Evolutionary conservation across 2,888 invertebrate genomes (phyloP).

Genomic region (Drosophila phalerata): DNA sequence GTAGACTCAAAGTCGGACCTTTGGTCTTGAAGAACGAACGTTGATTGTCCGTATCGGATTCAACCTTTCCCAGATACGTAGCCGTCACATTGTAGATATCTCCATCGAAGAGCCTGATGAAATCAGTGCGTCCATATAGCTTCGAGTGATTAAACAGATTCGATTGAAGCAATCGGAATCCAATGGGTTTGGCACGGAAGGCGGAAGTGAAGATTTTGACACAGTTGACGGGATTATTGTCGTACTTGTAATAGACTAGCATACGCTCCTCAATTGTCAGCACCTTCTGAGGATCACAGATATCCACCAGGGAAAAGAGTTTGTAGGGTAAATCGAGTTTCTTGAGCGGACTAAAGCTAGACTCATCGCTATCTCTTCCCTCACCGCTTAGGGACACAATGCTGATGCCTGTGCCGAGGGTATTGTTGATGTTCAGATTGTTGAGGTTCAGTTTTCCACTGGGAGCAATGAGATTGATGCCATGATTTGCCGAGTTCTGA

Average conservation of each 20-base stretch:
- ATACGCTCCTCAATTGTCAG: constrained; percentile 95
- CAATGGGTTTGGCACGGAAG: constrained; percentile 94
- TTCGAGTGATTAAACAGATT: constrained; percentile 95
- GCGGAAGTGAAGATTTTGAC: constrained; percentile 97
- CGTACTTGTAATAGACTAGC: constrained; percentile 97
- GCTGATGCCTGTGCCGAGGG: constrained; percentile 95
- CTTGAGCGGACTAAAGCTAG: constrained; percentile 94
- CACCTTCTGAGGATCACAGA: constrained; percentile 97
- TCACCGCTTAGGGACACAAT: constrained; percentile 97
- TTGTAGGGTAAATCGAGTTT: constrained; percentile 94
- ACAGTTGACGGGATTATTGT: constrained; percentile 97
- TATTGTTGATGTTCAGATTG: constrained; percentile 91
- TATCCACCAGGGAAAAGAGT: constrained; percentile 96
- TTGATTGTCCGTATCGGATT: constrained; percentile 90
- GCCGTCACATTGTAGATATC: constrained; percentile 95
- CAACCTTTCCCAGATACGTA: constrained; percentile 89
- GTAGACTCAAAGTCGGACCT: constrained; percentile 93
- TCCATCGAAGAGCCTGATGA: constrained; percentile 95
- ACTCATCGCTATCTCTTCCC: constrained; percentile 93
- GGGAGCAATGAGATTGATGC: constrained; percentile 96
- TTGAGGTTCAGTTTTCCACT: constrained; percentile 92
- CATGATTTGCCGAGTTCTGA: constrained; percentile 94
- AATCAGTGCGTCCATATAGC: constrained; percentile 93
- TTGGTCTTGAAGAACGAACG: constrained; percentile 91
- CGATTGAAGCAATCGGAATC: constrained; percentile 95